These are phyloP conservation scores for Podotricha telesiphe DNA, from an alignment of 2,888 invertebrate genomes.

Conservation along the genomic window DNA sequence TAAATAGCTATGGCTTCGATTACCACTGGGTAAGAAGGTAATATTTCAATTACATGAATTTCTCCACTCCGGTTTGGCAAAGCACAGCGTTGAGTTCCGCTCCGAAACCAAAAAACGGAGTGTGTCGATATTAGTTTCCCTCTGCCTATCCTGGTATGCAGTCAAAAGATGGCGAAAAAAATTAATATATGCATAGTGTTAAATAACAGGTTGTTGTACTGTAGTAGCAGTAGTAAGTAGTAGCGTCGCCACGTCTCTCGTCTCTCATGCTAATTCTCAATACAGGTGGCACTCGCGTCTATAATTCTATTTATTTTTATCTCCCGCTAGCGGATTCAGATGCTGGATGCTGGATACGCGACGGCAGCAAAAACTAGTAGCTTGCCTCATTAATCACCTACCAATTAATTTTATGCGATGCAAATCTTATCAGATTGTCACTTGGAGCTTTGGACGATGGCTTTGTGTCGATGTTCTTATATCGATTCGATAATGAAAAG, in stretches of 20 bases:
- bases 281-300: slow-evolving; percentile 23
- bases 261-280: slow-evolving; percentile 24
- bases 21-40: no score
- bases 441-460: not conserved
- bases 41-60: no score
- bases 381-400: slow-evolving; percentile 13
- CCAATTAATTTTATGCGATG: slow-evolving; percentile 5
- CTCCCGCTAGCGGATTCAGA: not conserved
- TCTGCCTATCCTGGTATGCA: no score
- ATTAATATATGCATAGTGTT: no score
- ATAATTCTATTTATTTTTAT: slow-evolving; percentile 28
- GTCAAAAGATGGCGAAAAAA: no score
- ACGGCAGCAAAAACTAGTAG: slow-evolving; percentile 6
- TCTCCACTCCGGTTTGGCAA: no score
- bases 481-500: not conserved
- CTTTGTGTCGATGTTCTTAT: not conserved
- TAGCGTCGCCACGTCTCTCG: slow-evolving; percentile 11
- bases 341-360: not conserved
- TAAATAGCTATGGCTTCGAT: no score
- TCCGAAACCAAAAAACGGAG: no score
- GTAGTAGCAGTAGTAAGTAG: no score
- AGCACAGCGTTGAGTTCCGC: no score
- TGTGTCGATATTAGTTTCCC: no score
- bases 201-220: no score
- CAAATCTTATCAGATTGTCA: slow-evolving; percentile 12